These are phyloP conservation scores for Cacatua alba DNA, from an alignment of 2,113 vertebrate genomes.

Conservation along the genomic window DNA sequence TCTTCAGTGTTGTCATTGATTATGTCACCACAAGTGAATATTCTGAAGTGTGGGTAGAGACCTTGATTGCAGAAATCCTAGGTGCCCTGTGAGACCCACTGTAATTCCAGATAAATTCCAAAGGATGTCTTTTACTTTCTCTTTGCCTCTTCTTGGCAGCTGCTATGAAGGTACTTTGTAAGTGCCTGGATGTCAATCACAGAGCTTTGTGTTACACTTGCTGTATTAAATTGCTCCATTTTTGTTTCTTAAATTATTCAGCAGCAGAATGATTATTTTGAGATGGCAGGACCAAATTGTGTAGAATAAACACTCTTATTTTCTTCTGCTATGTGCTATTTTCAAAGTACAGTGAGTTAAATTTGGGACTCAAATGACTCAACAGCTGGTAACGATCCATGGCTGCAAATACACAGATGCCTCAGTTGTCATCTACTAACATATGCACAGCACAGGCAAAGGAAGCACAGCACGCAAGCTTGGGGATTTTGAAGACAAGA, in stretches of 20 bases:
- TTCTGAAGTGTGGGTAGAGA: not conserved
- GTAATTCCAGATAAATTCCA: not conserved
- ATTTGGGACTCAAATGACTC: conserved; percentile 55
- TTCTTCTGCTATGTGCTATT: not conserved
- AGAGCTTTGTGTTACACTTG: conserved; percentile 18
- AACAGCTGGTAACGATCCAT: conserved; percentile 46
- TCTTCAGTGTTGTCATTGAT: not conserved
- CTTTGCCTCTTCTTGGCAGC: not conserved
- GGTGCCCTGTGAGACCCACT: not conserved
- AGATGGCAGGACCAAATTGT: not conserved
- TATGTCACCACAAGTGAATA: not conserved
- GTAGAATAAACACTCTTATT: conserved; percentile 45
- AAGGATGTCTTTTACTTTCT: not conserved
- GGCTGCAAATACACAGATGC: conserved; percentile 34
- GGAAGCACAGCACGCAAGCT: not conserved
- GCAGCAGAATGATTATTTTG: conserved; percentile 13
- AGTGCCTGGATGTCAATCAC: not conserved
- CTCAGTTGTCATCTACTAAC: conserved; percentile 24
- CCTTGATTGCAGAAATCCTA: not conserved
- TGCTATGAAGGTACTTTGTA: not conserved
- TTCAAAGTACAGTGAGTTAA: conserved; percentile 57
- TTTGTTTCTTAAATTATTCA: conserved; percentile 62
- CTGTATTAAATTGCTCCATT: conserved; percentile 26
- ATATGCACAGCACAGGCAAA: not conserved
- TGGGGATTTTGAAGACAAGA: not conserved